Conservation (phyloP, 1,140 invertebrate genomes). For the Aphidius ervi region DNA sequence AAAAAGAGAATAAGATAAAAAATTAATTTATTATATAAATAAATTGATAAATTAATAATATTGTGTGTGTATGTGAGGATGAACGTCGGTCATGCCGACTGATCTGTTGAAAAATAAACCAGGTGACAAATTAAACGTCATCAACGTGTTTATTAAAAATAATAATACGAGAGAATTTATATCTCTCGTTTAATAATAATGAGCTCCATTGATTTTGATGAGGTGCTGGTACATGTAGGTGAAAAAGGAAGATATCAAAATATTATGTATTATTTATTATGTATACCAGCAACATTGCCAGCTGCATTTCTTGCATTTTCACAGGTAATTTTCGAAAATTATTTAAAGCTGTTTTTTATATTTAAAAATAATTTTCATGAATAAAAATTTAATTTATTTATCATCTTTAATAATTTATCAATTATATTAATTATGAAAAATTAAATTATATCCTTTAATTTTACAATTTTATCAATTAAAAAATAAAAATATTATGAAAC, state of each 20-base stretch:
- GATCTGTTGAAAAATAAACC: conserved; percentile 28
- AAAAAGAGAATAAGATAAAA: neutral
- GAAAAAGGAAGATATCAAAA: conserved; percentile 67
- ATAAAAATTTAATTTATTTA: no score
- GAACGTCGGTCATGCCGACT: conserved; percentile 41
- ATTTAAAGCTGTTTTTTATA: no score
- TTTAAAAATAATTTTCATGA: no score
- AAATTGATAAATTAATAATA: neutral
- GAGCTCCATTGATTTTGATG: conserved; percentile 63
- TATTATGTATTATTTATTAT: conserved; percentile 65
- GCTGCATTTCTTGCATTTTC: conserved; percentile 67
- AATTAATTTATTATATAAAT: neutral
- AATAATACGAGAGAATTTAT: conserved; percentile 16
- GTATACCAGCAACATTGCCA: conserved; percentile 63
- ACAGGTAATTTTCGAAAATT: conserved; percentile 46
- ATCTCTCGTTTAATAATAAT: conserved; percentile 38
- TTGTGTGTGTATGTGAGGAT: conserved; percentile 22
- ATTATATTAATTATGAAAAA: no score
- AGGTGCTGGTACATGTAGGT: conserved; percentile 63
- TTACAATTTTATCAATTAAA: no score
- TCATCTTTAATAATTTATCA: no score
- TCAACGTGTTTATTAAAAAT: conserved; percentile 4
- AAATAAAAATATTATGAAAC: no score
- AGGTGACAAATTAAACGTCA: conserved; percentile 20
- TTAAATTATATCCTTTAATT: no score